Conservation (phyloP, 2,888 invertebrate species). For the Zaprionus lineosus region DNA sequence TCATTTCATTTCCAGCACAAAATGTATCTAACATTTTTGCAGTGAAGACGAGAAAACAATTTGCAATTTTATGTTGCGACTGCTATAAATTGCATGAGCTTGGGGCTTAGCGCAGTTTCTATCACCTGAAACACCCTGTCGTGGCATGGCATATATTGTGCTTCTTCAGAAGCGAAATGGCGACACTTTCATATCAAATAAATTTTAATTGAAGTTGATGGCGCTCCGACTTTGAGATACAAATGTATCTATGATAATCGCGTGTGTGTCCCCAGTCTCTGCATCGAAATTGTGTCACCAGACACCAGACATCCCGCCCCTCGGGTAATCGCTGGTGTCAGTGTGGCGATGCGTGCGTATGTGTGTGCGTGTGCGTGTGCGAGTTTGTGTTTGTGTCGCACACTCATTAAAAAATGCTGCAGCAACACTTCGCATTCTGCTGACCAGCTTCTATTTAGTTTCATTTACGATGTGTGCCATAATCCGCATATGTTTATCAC, state of each 20-base stretch:
- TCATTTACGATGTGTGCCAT: slow-evolving; percentile 37
- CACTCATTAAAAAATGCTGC: no score
- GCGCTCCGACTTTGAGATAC: slow-evolving; percentile 19
- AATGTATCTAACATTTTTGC: no score
- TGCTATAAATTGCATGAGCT: no score
- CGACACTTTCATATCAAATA: slow-evolving; percentile 70
- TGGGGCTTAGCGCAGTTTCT: no score
- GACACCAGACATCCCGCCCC: slow-evolving; percentile 54
- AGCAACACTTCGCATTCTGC: no score
- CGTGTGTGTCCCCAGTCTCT: slow-evolving; percentile 28
- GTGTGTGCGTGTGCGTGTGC: no score
- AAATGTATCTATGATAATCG: slow-evolving; percentile 11
- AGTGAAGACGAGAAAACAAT: no score
- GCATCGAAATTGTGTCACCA: slow-evolving; percentile 69
- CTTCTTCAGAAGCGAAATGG: slow-evolving; percentile 15
- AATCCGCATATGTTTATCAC: slow-evolving; percentile 16
- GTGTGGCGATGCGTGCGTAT: no score
- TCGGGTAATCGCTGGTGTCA: background rate
- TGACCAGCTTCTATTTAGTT: slow-evolving; percentile 34
- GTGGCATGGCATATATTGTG: slow-evolving; percentile 44
- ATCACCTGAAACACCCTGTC: slow-evolving; percentile 10
- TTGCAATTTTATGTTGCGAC: no score
- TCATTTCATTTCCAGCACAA: no score
- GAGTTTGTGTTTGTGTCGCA: no score
- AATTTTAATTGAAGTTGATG: slow-evolving; percentile 74